Conservation (phyloP, 2,797 vertebrate species). For the Ctenosaura bakeri region DNA sequence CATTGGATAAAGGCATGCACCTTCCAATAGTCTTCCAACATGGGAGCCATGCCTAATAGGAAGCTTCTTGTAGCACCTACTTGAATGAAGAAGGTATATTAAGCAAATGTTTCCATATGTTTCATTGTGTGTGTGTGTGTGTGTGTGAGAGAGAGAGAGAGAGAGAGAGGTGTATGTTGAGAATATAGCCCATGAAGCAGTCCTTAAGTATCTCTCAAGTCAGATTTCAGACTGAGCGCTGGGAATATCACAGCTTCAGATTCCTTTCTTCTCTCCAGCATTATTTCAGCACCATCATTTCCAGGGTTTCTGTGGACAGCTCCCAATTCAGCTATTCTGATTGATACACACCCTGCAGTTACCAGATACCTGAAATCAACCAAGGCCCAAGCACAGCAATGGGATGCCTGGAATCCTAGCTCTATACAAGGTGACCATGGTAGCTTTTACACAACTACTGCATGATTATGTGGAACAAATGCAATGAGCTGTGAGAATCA, state of each 20-base stretch:
- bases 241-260: neutral
- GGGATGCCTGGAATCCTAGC: neutral
- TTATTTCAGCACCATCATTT: slow-evolving; percentile 7
- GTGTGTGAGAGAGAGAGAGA: neutral
- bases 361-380: no score
- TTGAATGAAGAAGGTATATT: neutral
- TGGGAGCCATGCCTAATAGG: neutral
- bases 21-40: neutral
- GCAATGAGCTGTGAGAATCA: neutral
- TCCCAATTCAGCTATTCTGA: neutral
- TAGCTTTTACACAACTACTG: neutral
- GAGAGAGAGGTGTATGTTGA: neutral
- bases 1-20: neutral
- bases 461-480: neutral
- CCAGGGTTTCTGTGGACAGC: neutral
- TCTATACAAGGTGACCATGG: neutral
- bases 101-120: neutral
- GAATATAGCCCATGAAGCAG: neutral
- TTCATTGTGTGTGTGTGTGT: neutral
- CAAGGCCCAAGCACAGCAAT: neutral
- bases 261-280: neutral
- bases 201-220: neutral
- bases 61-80: neutral
- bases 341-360: neutral
- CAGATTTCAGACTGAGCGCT: neutral